Conservation (phyloP, 1,140 invertebrate species). For the Euglossa dilemma region DNA sequence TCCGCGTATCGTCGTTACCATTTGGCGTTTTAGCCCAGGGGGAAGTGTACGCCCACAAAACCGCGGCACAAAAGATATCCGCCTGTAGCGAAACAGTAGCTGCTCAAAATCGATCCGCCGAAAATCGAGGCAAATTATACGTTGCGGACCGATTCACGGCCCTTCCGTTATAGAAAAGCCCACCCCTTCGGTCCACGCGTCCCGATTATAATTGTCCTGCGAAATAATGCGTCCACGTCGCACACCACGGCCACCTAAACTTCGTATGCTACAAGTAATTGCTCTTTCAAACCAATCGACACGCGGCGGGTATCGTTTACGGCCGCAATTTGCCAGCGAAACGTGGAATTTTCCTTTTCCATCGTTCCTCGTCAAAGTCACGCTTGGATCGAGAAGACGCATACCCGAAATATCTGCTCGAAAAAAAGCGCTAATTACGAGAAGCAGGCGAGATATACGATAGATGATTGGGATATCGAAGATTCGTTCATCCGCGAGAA, state of each 20-base stretch:
- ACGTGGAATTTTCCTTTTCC: not conserved
- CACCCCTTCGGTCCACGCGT: conserved; percentile 13
- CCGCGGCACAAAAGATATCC: conserved; percentile 82
- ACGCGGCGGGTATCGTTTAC: not conserved
- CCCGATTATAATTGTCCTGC: conserved; percentile 48
- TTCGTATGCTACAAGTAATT: not conserved
- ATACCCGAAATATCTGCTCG: not conserved
- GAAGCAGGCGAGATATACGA: no score
- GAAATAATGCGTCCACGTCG: conserved; percentile 5
- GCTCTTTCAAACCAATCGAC: conserved; percentile 16
- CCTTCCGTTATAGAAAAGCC: conserved; percentile 47
- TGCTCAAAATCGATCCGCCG: conserved; percentile 80
- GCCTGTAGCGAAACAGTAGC: conserved; percentile 81
- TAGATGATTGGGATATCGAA: no score
- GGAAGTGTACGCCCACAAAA: conserved; percentile 79
- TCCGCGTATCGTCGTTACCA: conserved; percentile 76
- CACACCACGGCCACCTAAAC: not conserved
- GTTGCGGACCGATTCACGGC: conserved; percentile 74
- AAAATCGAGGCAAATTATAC: conserved; percentile 80
- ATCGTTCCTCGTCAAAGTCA: no score
- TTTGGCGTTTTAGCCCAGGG: conserved; percentile 80
- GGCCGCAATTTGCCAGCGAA: not conserved
- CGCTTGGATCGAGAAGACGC: not conserved
- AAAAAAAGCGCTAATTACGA: no score
- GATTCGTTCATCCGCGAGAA: not conserved